Evolutionary conservation across 2,113 vertebrate species (phyloP), one percentile per base, ranked within the genome.

Genomic region (Micromys minutus): DNA sequence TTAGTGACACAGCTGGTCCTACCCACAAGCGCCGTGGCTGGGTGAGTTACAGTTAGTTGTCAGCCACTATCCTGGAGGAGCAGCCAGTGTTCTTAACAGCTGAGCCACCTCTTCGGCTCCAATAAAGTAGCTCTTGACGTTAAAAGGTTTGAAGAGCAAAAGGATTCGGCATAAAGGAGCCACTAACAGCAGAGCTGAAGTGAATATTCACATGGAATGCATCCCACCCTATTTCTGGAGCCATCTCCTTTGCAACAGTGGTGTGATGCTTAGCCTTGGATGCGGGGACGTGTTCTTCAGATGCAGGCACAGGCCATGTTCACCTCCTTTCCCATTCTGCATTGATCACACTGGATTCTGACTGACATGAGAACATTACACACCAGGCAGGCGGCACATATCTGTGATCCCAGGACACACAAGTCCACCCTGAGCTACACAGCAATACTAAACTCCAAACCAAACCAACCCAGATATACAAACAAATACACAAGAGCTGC

Each of bases 131-230:
- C 34, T 87, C 45, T 87, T 77, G 76, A 86, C 59, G 63, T 26
- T 93, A 77, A 83, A 39, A 36, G 39, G 31, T 75, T 42, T 89
- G 75, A 45, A 65, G 92, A 92, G n/a, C 36, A 63, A 83, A 72
- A 59, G 67, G 79, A 31, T 10, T 72, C 13, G 76, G 31, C 50
- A 39, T 31, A 89, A 86, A 55, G 36, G 75, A 39, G 16, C n/a
- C 34, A 39, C 29, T 52, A 57, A 80, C 34, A 31, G 3, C 34
- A 94, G 34, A 57, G 45, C 79, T 9, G 36, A 85, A 84, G 24
- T 22, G 63, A 88, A 26, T 72, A 17, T 77, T 69, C 26, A 83
- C 52, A 91, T 10, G 71, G 22, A 7, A 69, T 42, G 22, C 22
- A 61, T 7, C 47, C 3, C 1, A 19, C 24, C 52, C 26, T 42